phyloP scores from a whole-genome alignment of 2,888 invertebrate species.

The Tubulanus polymorphus region DNA sequence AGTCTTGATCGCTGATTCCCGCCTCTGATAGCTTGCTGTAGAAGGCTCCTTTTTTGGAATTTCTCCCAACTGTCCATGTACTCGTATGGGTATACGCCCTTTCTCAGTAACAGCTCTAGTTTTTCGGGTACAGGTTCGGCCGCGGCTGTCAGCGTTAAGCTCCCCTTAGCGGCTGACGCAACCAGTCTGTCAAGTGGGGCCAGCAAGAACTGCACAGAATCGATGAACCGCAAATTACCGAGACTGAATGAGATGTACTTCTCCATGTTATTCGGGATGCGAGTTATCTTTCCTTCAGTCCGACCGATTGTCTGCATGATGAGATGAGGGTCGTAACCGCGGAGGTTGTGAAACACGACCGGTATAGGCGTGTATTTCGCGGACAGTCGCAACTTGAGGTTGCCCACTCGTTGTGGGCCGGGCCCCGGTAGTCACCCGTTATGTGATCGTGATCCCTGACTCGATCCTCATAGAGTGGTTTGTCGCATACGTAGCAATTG shows the following conservation, averaged over 20 bases:
- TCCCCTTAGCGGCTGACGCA: background rate
- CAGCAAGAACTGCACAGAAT: slow-evolving; percentile 13
- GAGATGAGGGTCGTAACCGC: slow-evolving; percentile 20
- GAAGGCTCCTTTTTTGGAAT: slow-evolving; percentile 27
- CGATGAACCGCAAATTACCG: slow-evolving; percentile 23
- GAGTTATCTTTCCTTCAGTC: slow-evolving; percentile 5
- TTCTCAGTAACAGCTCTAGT: slow-evolving; percentile 17
- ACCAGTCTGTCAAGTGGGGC: slow-evolving; percentile 16
- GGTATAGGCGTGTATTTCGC: slow-evolving; percentile 14
- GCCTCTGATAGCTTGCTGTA: slow-evolving; percentile 19
- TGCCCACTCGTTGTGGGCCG: slow-evolving; percentile 18
- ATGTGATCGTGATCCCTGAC: slow-evolving; percentile 21
- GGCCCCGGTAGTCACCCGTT: slow-evolving; percentile 18
- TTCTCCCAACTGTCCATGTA: slow-evolving; percentile 28
- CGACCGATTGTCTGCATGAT: slow-evolving; percentile 14
- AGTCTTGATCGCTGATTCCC: slow-evolving; percentile 22
- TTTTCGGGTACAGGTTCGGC: slow-evolving; percentile 11
- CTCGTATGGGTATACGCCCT: slow-evolving; percentile 40
- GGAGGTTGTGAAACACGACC: slow-evolving; percentile 20
- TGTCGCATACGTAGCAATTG: slow-evolving; percentile 10
- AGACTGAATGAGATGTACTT: slow-evolving; percentile 23
- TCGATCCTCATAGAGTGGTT: background rate
- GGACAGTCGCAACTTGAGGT: slow-evolving; percentile 13
- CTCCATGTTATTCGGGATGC: slow-evolving; percentile 18
- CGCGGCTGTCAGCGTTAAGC: slow-evolving; percentile 7